Conservation (phyloP, 2,888 invertebrate genomes). For the Amorpha juglandis region DNA sequence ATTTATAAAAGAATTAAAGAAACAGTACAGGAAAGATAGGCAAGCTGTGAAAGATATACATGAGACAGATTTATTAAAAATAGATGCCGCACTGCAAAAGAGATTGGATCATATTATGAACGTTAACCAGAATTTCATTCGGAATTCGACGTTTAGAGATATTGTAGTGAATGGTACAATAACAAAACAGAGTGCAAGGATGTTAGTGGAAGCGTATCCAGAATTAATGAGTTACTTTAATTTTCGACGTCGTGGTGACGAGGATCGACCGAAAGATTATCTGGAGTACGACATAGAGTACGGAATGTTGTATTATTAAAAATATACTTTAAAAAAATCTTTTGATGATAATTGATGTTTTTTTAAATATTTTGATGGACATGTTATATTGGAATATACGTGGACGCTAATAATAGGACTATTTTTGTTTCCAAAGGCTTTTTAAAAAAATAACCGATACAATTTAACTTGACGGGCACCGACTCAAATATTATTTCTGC, state of each 20-base stretch:
- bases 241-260: slow-evolving; percentile 36
- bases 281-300: slow-evolving; percentile 69
- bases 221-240: slow-evolving; percentile 48
- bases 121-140: slow-evolving; percentile 57
- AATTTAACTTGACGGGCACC: too few species aligned
- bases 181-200: slow-evolving; percentile 47
- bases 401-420: too few species aligned
- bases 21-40: slow-evolving; percentile 63
- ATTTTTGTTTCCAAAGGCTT: too few species aligned
- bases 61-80: slow-evolving; percentile 53
- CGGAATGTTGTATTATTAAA: slow-evolving; percentile 59
- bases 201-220: slow-evolving; percentile 62
- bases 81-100: slow-evolving; percentile 53
- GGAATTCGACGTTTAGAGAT: slow-evolving; percentile 63
- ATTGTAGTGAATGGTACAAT: slow-evolving; percentile 63
- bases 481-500: too few species aligned
- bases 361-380: too few species aligned
- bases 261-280: slow-evolving; percentile 39
- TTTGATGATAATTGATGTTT: not conserved
- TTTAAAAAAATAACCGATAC: too few species aligned
- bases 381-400: too few species aligned
- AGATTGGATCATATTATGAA: slow-evolving; percentile 52
- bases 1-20: slow-evolving; percentile 64
- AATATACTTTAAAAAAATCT: not conserved
- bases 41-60: slow-evolving; percentile 62